phyloP scores from a whole-genome alignment of 2,888 invertebrate species.

The Lucinisca nassula region DNA sequence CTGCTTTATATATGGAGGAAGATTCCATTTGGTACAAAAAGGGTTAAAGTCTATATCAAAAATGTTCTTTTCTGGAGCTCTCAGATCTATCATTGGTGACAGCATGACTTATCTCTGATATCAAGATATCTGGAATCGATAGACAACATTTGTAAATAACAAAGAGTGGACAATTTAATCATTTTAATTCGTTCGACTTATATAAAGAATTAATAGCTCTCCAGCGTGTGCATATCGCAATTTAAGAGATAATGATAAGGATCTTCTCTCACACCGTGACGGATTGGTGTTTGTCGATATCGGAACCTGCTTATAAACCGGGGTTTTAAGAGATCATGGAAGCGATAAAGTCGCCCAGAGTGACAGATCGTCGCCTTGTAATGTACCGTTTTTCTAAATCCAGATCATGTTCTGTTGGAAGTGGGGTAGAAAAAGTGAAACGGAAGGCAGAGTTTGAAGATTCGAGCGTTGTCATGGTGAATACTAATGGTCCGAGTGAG shows the following conservation, averaged over 20 bases:
- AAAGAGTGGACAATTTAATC: too few relatives aligned
- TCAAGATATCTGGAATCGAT: background rate
- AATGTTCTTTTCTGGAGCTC: too few relatives aligned
- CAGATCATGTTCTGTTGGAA: slow-evolving; percentile 61
- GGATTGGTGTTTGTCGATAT: background rate
- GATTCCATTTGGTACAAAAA: too few relatives aligned
- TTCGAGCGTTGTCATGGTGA: background rate
- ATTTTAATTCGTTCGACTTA: background rate
- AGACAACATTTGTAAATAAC: too few relatives aligned
- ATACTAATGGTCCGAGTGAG: background rate
- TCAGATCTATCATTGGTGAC: too few relatives aligned
- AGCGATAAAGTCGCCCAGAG: background rate
- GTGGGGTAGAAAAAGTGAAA: slow-evolving; percentile 4
- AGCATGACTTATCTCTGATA: background rate
- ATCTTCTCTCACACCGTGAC: background rate
- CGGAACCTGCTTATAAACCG: background rate
- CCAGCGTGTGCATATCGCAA: background rate
- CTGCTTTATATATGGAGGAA: too few relatives aligned
- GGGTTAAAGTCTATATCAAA: too few relatives aligned
- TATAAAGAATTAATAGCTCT: background rate
- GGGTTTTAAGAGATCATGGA: background rate
- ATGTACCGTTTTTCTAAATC: slow-evolving; percentile 70
- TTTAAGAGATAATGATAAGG: background rate
- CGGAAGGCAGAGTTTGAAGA: background rate
- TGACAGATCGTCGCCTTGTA: slow-evolving; percentile 39